Conservation (phyloP, 2,113 vertebrate species). For the Phylloscopus trochilus region DNA sequence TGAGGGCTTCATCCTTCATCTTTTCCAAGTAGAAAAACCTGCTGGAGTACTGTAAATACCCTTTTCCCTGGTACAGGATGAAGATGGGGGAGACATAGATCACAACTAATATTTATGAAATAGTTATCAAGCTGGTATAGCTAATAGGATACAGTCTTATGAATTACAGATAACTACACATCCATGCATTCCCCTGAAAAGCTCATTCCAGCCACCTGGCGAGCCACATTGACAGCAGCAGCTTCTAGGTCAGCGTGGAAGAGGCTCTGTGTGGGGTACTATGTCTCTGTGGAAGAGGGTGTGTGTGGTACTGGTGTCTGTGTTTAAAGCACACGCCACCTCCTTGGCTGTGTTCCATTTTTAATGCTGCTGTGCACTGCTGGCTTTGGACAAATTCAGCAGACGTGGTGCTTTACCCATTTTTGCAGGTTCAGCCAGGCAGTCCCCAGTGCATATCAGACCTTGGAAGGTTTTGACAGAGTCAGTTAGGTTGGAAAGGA, state of each 20-base stretch:
- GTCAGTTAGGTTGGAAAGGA: background rate
- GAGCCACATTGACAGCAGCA: background rate
- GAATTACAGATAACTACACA: background rate
- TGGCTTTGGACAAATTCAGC: background rate
- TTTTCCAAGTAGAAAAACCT: background rate
- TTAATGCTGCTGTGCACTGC: background rate
- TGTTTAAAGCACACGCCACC: background rate
- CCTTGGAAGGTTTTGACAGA: background rate
- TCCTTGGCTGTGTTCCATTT: background rate
- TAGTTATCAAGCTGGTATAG: background rate
- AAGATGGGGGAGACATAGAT: background rate
- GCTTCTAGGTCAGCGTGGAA: background rate
- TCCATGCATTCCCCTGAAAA: background rate
- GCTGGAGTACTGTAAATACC: background rate
- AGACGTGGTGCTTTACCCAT: accelerated
- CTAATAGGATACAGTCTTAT: background rate
- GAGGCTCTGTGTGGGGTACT: too few relatives aligned
- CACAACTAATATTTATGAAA: background rate
- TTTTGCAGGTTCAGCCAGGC: background rate
- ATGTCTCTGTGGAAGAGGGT: too few relatives aligned
- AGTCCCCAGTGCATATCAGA: background rate
- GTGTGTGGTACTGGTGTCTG: accelerated
- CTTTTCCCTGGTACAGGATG: background rate
- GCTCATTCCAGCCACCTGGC: background rate
- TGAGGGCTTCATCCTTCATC: background rate